Percentiles rank a stretch among this genome's conserved stretches.
Evolutionary conservation across 2,888 invertebrate species (phyloP).

Genomic region (Ectobius pallidus): DNA sequence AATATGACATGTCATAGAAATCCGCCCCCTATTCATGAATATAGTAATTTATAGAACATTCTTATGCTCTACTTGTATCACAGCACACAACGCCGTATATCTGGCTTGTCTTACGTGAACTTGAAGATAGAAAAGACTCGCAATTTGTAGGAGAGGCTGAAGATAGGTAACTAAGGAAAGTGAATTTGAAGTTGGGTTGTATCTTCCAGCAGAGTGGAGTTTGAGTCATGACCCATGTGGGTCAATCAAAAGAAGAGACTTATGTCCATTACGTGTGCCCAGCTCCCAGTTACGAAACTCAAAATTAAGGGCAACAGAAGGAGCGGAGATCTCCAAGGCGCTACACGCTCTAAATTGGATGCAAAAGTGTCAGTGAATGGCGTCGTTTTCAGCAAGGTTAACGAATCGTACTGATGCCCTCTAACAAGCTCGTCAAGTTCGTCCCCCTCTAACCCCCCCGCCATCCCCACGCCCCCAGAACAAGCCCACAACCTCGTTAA

Average conservation of each 20-base stretch:
- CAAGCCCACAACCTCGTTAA: neutral
- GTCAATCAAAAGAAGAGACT: neutral
- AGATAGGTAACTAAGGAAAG: no score
- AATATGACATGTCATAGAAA: no score
- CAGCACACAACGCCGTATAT: no score
- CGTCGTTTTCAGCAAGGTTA: conserved; percentile 42
- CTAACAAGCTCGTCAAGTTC: conserved; percentile 43
- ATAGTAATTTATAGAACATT: no score
- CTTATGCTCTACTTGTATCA: no score
- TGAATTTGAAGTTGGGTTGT: no score
- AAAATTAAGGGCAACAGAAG: neutral
- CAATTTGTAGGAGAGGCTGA: no score
- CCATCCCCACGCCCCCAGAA: no score
- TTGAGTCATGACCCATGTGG: neutral
- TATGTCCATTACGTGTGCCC: neutral
- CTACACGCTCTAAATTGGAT: conserved; percentile 40
- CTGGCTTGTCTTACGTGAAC: no score
- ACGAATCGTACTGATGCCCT: conserved; percentile 43
- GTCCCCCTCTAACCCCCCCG: neutral
- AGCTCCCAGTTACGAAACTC: neutral
- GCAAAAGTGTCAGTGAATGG: conserved; percentile 39
- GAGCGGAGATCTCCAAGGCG: neutral
- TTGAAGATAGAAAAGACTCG: no score
- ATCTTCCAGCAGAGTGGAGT: no score
- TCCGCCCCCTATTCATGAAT: no score